These are phyloP conservation scores for Drosophila dives DNA, from an alignment of 2,888 invertebrate species.

Conservation along the genomic window DNA sequence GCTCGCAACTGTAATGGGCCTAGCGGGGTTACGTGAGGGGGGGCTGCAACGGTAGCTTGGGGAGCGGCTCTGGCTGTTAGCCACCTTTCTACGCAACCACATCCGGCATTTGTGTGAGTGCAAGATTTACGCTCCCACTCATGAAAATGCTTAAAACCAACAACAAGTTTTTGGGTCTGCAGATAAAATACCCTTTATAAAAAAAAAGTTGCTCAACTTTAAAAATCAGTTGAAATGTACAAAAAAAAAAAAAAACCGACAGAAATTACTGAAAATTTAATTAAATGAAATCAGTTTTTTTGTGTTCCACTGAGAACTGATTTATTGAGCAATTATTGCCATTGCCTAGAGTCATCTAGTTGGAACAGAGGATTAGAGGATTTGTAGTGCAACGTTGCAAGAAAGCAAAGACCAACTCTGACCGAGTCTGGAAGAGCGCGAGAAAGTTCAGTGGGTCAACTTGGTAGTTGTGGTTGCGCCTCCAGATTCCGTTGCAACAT, in stretches of 20 bases:
- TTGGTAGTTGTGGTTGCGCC: constrained; percentile 16
- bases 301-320: background rate
- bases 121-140: constrained; percentile 53
- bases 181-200: background rate
- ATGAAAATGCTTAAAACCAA: constrained; percentile 26
- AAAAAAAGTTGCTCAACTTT: background rate
- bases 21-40: background rate
- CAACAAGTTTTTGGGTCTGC: background rate
- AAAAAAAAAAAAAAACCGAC: too few species aligned
- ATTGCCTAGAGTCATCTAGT: background rate
- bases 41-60: background rate
- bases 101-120: constrained; percentile 60
- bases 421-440: constrained; percentile 42
- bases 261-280: too few species aligned
- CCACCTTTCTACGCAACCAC: constrained; percentile 64
- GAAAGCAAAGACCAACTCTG: background rate
- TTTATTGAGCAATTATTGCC: background rate
- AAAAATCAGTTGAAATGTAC: background rate
- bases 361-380: background rate
- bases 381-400: background rate
- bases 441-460: constrained; percentile 61
- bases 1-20: constrained; percentile 23
- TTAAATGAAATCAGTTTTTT: background rate
- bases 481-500: constrained; percentile 2
- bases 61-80: constrained; percentile 11